These are phyloP conservation scores for Leucopternis melanops DNA, from an alignment of 2,113 vertebrate species.

Conservation along the genomic window DNA sequence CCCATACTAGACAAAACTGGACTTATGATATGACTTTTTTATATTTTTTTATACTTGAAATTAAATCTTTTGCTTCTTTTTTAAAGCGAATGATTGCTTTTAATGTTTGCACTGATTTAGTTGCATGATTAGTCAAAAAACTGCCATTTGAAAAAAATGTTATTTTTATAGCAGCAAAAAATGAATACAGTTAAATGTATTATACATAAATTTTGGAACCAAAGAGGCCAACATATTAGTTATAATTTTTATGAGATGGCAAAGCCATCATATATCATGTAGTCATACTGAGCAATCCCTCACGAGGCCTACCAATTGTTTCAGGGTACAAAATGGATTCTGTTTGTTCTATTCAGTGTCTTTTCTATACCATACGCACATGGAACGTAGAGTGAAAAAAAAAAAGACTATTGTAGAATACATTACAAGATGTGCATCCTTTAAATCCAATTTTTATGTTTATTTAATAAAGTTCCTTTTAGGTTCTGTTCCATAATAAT, in stretches of 20 bases:
- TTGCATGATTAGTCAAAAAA: slow-evolving; percentile 95
- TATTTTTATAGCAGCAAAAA: slow-evolving; percentile 98
- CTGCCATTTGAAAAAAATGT: slow-evolving; percentile 93
- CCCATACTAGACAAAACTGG: slow-evolving; percentile 86
- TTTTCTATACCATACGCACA: slow-evolving; percentile 87
- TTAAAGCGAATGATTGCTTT: slow-evolving; percentile 97
- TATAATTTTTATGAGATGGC: slow-evolving; percentile 88
- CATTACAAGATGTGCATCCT: slow-evolving; percentile 74
- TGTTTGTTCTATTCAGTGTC: slow-evolving; percentile 85
- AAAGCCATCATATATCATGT: slow-evolving; percentile 81
- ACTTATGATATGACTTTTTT: slow-evolving; percentile 82
- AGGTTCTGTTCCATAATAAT: slow-evolving; percentile 94
- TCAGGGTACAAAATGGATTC: slow-evolving; percentile 91
- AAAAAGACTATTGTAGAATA: slow-evolving; percentile 64
- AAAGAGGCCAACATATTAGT: slow-evolving; percentile 96
- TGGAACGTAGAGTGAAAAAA: slow-evolving; percentile 74
- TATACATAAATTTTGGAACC: slow-evolving; percentile 93
- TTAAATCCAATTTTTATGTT: slow-evolving; percentile 84
- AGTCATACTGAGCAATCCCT: slow-evolving; percentile 77
- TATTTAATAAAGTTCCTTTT: slow-evolving; percentile 98
- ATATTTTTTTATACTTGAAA: slow-evolving; percentile 99
- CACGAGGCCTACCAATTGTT: slow-evolving; percentile 87
- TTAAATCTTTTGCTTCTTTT: slow-evolving; percentile 98
- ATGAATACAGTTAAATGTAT: slow-evolving; percentile 92
- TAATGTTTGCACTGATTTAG: slow-evolving; percentile 99